Evolutionary conservation across 2,797 vertebrate species (phyloP).

Genomic region (Coilia nasus): DNA sequence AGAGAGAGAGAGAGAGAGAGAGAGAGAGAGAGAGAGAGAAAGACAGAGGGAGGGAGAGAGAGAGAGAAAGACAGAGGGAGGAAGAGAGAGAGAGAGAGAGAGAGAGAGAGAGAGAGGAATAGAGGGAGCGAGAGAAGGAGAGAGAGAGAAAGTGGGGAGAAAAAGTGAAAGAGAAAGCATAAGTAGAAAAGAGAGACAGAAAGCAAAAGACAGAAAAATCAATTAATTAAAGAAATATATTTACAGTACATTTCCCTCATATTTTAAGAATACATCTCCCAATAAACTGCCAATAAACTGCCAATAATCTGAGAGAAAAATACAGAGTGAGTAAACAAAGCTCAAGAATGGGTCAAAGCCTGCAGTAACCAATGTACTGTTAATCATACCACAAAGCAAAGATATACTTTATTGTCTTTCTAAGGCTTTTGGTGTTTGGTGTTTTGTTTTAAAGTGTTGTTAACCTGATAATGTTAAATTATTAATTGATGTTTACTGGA

Average conservation of each 20-base stretch:
- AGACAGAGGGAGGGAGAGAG: not conserved
- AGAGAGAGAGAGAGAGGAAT: constrained; percentile 23
- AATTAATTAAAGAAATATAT: not conserved
- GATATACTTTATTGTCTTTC: not conserved
- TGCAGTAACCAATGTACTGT: not conserved
- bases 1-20: not conserved
- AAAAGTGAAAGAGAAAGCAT: not conserved
- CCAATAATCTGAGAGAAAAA: not conserved
- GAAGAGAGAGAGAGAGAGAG: constrained; percentile 23
- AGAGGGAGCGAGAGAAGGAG: too few species aligned
- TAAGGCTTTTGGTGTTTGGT: not conserved
- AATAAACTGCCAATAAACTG: too few species aligned
- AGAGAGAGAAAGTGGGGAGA: not conserved
- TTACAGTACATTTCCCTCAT: not conserved
- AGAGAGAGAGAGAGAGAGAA: not conserved
- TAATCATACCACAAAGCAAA: not conserved
- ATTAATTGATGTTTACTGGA: too few species aligned
- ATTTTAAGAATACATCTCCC: not conserved
- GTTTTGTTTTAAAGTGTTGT: not conserved
- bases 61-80: not conserved
- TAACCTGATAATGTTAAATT: not conserved
- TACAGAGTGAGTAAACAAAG: not conserved
- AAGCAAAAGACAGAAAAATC: too few species aligned
- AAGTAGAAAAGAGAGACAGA: too few species aligned
- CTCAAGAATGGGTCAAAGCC: not conserved